Evolutionary conservation across 2,888 invertebrate species (phyloP).

Genomic region (Limnephilus auricula): DNA sequence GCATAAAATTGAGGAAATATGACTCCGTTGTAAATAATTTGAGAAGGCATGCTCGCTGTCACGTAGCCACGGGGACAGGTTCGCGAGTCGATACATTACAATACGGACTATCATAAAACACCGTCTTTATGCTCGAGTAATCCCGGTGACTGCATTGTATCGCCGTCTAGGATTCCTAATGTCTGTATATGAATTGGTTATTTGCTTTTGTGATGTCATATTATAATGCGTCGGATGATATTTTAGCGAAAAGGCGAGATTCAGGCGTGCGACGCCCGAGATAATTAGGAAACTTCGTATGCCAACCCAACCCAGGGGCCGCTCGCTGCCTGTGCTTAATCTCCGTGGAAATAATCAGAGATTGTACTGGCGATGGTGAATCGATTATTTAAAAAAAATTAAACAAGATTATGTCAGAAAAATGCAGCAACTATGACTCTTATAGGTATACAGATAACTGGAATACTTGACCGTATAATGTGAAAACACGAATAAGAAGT

Average conservation of each 20-base stretch:
- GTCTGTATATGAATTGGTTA: conserved; percentile 34
- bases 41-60: conserved; percentile 39
- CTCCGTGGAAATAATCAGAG: not conserved
- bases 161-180: conserved; percentile 35
- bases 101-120: conserved; percentile 22
- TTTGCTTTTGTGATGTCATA: conserved; percentile 36
- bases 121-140: conserved; percentile 32
- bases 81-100: conserved; percentile 24
- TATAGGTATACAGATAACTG: not conserved
- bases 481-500: too few species aligned
- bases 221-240: not conserved
- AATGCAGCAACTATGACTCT: not conserved
- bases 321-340: not conserved
- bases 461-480: not conserved
- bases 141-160: conserved; percentile 49
- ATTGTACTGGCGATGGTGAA: not conserved
- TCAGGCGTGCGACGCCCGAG: not conserved
- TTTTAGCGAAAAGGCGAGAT: conserved; percentile 11
- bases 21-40: conserved; percentile 11
- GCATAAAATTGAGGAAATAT: conserved; percentile 14
- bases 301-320: conserved; percentile 14
- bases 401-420: not conserved
- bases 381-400: not conserved
- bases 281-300: conserved; percentile 4
- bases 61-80: conserved; percentile 35